phyloP scores from a whole-genome alignment of 2,888 invertebrate genomes.

The Omphaloscelis lunosa region DNA sequence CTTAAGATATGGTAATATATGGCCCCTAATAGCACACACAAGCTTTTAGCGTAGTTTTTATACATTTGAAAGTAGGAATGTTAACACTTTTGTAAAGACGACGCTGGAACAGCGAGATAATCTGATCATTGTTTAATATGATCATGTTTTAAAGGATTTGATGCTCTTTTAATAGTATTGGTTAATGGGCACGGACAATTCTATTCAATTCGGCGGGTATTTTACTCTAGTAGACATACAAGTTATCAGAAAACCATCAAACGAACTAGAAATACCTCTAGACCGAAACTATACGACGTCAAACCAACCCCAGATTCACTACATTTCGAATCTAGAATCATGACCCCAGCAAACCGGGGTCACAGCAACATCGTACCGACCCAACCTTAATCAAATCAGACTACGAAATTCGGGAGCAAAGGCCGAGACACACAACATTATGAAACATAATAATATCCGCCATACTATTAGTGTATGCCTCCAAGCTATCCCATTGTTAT shows the following conservation, averaged over 20 bases:
- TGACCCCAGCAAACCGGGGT: background rate
- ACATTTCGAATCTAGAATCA: conserved; percentile 9
- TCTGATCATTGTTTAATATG: background rate
- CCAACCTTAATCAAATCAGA: conserved; percentile 25
- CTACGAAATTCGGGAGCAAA: conserved; percentile 10
- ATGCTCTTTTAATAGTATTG: background rate
- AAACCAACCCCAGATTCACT: background rate
- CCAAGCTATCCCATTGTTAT: conserved; percentile 34
- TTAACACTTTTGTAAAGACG: background rate
- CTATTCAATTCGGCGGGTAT: too few species aligned
- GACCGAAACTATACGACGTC: background rate
- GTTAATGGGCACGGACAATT: too few species aligned
- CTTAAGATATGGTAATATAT: background rate
- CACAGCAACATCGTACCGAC: background rate
- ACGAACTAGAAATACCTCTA: background rate
- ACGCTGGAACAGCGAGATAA: background rate
- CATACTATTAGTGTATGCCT: conserved; percentile 14
- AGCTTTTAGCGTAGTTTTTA: background rate
- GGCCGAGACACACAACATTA: conserved; percentile 4
- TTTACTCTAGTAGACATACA: background rate
- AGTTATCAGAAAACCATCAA: background rate
- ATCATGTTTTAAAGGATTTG: background rate
- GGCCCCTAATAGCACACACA: background rate
- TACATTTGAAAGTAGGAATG: background rate
- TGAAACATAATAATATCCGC: conserved; percentile 17